Conservation (phyloP, 2,888 invertebrate genomes). For the Exocentrus adspersus region DNA sequence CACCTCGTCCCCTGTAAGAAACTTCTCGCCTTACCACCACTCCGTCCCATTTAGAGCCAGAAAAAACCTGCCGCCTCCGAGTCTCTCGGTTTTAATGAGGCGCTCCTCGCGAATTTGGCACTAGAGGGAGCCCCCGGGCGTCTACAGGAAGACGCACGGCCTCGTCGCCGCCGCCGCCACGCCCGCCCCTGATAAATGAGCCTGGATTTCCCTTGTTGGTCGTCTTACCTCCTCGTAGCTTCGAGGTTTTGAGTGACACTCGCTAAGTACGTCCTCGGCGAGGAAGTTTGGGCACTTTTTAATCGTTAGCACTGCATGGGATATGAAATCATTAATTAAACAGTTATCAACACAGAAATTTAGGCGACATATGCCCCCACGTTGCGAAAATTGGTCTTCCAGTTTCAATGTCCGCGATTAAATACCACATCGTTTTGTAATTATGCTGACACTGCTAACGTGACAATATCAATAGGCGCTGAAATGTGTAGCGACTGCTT, state of each 20-base stretch:
- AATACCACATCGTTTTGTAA: no score
- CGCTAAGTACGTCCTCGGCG: not conserved
- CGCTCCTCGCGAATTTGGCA: constrained; percentile 14
- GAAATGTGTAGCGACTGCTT: no score
- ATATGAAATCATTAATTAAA: no score
- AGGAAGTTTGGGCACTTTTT: no score
- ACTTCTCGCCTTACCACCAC: not conserved
- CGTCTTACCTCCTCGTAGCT: constrained; percentile 34
- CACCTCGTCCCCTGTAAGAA: not conserved
- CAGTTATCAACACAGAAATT: no score
- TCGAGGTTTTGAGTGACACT: constrained; percentile 2
- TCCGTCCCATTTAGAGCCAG: not conserved
- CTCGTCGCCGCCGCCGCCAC: constrained; percentile 13
- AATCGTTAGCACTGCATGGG: no score
- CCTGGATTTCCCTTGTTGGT: constrained; percentile 42
- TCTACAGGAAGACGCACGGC: constrained; percentile 10
- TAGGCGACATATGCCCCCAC: no score
- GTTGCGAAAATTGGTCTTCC: no score
- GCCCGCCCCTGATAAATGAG: constrained; percentile 15
- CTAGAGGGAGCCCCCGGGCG: constrained; percentile 4
- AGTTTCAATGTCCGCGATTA: no score
- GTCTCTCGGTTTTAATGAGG: constrained; percentile 7
- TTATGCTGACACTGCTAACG: no score
- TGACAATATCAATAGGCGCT: no score
- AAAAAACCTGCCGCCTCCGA: not conserved